Evolutionary conservation across 1,140 invertebrate species (phyloP).

Genomic region (Pachypsylla venusta): DNA sequence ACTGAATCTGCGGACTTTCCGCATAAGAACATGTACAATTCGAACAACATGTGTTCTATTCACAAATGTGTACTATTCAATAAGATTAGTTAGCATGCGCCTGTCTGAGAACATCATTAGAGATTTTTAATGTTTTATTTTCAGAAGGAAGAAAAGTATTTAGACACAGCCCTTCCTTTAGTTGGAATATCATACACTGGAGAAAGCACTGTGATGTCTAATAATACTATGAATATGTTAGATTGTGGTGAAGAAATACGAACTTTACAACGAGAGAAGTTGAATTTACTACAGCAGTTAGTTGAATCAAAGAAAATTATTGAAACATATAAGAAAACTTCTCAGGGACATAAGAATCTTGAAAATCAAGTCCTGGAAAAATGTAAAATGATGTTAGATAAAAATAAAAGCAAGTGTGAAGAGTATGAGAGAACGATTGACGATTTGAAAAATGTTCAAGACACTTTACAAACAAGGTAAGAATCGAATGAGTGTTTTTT

Average conservation of each 20-base stretch:
- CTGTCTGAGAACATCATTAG: no score
- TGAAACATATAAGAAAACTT: neutral
- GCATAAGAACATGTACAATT: no score
- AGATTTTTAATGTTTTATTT: no score
- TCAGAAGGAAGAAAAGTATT: neutral
- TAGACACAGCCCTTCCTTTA: neutral
- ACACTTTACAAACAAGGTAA: neutral
- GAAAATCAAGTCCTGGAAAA: neutral
- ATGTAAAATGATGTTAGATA: neutral
- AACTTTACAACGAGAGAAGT: neutral
- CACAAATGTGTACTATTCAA: no score
- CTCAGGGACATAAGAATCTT: neutral
- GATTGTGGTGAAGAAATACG: neutral
- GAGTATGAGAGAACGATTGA: neutral
- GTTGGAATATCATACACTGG: conserved; percentile 6
- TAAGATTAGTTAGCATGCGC: no score
- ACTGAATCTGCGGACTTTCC: no score
- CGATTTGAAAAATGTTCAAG: neutral
- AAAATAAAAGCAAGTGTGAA: neutral
- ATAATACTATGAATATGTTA: neutral
- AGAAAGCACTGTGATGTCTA: neutral
- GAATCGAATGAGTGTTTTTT: no score
- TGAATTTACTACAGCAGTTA: neutral
- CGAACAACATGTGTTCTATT: no score
- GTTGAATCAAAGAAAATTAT: neutral